Percentiles rank a stretch among this genome's conserved stretches.
Conservation (phyloP, 2,797 vertebrate species). For the Ctenosaura bakeri region DNA sequence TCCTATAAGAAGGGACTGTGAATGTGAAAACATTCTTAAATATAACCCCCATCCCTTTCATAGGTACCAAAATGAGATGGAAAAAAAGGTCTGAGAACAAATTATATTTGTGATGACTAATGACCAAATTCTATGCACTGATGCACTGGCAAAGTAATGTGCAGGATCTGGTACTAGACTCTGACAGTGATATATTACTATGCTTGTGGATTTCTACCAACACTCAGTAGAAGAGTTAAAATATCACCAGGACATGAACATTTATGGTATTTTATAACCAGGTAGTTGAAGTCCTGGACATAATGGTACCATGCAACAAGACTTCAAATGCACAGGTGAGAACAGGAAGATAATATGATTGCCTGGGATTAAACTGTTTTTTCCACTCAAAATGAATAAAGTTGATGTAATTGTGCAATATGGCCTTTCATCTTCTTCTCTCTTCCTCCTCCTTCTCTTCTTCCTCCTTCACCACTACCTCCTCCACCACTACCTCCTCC, state of each 20-base stretch:
- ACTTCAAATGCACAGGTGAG: background rate
- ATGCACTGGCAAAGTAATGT: constrained; percentile 21
- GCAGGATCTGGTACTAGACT: background rate
- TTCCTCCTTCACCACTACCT: too few relatives aligned
- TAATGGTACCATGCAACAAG: background rate
- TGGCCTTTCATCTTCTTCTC: too few relatives aligned
- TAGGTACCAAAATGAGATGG: constrained; percentile 30
- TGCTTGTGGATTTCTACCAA: background rate
- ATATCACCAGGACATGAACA: background rate
- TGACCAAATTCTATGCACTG: constrained; percentile 5
- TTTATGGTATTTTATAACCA: background rate
- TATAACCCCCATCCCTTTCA: background rate
- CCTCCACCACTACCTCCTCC: too few relatives aligned
- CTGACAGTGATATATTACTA: background rate
- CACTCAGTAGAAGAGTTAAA: background rate
- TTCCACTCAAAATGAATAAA: background rate
- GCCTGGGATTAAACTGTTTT: background rate
- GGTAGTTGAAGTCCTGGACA: background rate
- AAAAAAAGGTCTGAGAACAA: constrained; percentile 15
- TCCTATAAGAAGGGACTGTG: background rate
- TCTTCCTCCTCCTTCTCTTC: too few relatives aligned
- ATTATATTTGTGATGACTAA: constrained; percentile 25
- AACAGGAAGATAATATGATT: background rate
- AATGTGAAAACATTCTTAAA: constrained; percentile 39
- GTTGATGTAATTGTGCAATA: background rate